Base-by-base conservation (phyloP, 1,140 invertebrate genomes). In the Anoplolepis gracilipes region DNA sequence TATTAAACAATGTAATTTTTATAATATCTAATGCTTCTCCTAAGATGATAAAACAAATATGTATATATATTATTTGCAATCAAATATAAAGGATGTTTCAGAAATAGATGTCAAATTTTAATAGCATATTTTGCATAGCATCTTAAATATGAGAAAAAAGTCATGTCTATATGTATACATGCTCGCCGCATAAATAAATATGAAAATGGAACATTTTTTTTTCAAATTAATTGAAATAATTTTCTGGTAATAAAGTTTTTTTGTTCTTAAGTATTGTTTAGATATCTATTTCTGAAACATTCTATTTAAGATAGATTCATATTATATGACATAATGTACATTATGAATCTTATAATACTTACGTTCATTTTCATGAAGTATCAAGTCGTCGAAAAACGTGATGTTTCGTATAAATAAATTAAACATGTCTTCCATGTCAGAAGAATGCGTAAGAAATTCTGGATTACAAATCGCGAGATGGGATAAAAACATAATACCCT, bases 401-500 rank as follows among this genome's bases (percentile, higher is more conserved):
- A 94, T 76, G 72, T 93, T 90, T 33, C 89, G 89, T 39, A 94
- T 86, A 53, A 95, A 93, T 49, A 92, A 86, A 76, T 92, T 86
- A 75, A 94, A 93, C 7, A 90, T 87, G 65, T 93, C 88, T 78
- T 93, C 93, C 25, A 93, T 92, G 46, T 93, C 92, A 0, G 90
- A 85, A 16, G 90, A 82, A 76, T 90, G 90, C 16, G 89, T 90
- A 19, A 93, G 89, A 84, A 93, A 93, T 69, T 93, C 90, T 4
- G 92, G 86, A 87, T 94, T 92, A 39, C 92, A 89, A 70, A 91
- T 93, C 0, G 90, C 87, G 3, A 95, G 82, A 64, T 92, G 93
- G 77, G 91, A 92, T 16, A 95, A 82, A 59, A 95, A 93, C 84
- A 81, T 86, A 11, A 94, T 93, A 30, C 94, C 94, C 25, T 91